Conservation (phyloP, 2,888 invertebrate species). For the Eustalomyia histrio region DNA sequence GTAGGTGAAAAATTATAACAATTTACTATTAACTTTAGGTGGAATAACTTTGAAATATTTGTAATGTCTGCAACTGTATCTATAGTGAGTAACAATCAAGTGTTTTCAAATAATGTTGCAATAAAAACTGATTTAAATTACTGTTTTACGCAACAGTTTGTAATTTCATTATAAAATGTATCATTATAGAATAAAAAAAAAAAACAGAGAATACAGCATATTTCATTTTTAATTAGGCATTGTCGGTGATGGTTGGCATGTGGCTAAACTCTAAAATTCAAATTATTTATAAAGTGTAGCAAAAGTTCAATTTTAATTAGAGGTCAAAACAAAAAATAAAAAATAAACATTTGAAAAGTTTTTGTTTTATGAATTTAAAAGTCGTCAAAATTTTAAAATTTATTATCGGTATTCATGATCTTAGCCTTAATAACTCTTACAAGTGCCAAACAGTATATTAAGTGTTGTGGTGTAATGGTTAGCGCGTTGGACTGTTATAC, state of each 20-base stretch:
- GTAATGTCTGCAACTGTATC: background rate
- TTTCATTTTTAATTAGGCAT: conserved; percentile 35
- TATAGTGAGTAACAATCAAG: background rate
- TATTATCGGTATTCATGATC: no score
- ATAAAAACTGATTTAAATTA: conserved; percentile 3
- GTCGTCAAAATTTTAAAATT: no score
- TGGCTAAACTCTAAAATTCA: conserved; percentile 32
- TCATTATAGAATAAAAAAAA: conserved; percentile 22
- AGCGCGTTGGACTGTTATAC: no score
- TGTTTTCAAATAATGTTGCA: background rate
- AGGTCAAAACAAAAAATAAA: conserved; percentile 44
- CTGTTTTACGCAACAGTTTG: conserved; percentile 17
- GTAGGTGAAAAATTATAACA: conserved; percentile 37
- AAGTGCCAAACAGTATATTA: no score
- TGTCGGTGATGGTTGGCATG: background rate
- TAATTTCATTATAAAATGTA: conserved; percentile 40
- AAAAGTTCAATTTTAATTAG: conserved; percentile 54
- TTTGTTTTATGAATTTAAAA: no score
- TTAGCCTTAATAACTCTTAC: no score
- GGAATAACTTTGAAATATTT: background rate
- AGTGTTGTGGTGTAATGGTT: no score
- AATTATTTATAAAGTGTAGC: conserved; percentile 21
- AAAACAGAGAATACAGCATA: conserved; percentile 20
- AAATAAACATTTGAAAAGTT: background rate
- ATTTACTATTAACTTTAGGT: conserved; percentile 12